Evolutionary conservation across 2,888 invertebrate genomes (phyloP), one percentile per base, ranked within the genome.

Genomic region (Ferdinandea cuprea): DNA sequence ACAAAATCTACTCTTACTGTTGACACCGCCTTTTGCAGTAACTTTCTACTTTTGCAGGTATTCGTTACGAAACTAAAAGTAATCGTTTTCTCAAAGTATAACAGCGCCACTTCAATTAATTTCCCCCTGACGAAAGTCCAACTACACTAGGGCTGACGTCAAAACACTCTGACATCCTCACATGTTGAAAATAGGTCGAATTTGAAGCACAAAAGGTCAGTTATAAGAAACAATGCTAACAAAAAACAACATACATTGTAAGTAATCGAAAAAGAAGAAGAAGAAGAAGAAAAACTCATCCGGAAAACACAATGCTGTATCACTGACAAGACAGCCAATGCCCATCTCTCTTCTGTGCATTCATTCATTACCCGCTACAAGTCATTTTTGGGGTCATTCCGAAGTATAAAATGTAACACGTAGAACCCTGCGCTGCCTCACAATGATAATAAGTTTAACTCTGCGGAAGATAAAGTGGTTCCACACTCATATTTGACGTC

Each of bases 351-450:
- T 17, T n/a, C 40, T 69, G 40, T 52, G 61, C 46, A 48, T 28
- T 32, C 30, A 4, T 56, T 72, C 61, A 52, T 50, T 58, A n/a
- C n/a, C n/a, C n/a, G n/a, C 58, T 30, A 30, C 63, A 50, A 44
- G 56, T 58, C 56, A 61, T 42, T 37, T 35, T 81, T 81, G 50
- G 65, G 76, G 71, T 81, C 81, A 66, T 59, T 66, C 77, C 54
- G 66, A 25, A 50, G 21, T 13, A 25, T 19, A 50, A 25, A 50
- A 21, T 13, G 48, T 19, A 50, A 50, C 48, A 73, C 11, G 48
- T 40, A 48, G 50, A 37, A n/a, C n/a, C n/a, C n/a, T n/a, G n/a
- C n/a, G n/a, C n/a, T 32, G 58, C n/a, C 11, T 32, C 28, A 59
- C 15, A 30, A 56, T 42, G 66, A 50, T 66, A 32, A 21, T 72